Evolutionary conservation across 2,797 vertebrate species (phyloP), one percentile per base, ranked within the genome.

Genomic region (Notolabrus celidotus): DNA sequence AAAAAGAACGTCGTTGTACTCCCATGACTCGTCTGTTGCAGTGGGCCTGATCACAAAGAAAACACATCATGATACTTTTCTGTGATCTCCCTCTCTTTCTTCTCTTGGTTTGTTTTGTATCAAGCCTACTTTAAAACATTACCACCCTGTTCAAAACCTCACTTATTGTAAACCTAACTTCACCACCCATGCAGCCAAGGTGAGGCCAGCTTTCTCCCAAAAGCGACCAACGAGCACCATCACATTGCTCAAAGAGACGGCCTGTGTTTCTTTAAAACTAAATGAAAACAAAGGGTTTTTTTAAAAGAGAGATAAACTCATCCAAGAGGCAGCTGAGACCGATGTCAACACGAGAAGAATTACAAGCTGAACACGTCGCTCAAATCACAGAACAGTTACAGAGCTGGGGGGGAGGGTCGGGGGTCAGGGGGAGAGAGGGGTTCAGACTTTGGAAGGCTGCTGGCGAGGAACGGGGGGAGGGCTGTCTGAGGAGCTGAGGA

Each of bases 321-420:
- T 94, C 92, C 92, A 89, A 92, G 91, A 94, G 93, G 93, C 93
- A 93, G 93, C 92, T 89, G 93, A 94, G 93, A 94, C 94, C 94
- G 91, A 93, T 91, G 90, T 92, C 91, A 92, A 93, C 91, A 95
- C 89, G 89, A 94, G 91, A 93, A 93, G 86, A 93, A 93, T 92
- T 93, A 94, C 89, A 94, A 94, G 91, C 93, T 86, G 87, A 93
- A 93, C 87, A 92, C 91, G 90, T 94, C 61, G 92, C 93, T 92
- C 91, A 90, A 94, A 93, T 94, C 94, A 96, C 95, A 95, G 89
- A 89, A 95, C 93, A 89, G 90, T 92, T 91, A 92, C 91, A 89
- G 88, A 92, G 89, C 85, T 70, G 82, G 63, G 58, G 77, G 59
- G 38, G 75, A 87, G 45, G 43, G n/a, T n/a, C n/a, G 29, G 10